Conservation (phyloP, 2,888 invertebrate genomes). For the Meiosimyza decipiens region DNA sequence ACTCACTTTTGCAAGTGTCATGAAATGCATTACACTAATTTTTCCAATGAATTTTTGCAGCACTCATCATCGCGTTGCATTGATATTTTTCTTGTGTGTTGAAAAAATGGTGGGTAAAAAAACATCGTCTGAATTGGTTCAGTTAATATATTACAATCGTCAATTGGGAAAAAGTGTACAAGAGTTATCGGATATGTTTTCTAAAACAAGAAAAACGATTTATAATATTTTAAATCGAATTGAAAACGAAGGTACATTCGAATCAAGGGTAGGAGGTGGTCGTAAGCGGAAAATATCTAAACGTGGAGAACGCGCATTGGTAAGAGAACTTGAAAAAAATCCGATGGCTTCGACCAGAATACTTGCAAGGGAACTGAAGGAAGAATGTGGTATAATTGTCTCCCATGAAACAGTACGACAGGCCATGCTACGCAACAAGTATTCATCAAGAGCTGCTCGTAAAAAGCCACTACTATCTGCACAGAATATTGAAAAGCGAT, state of each 20-base stretch:
- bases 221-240: conserved; percentile 19
- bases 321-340: too few relatives aligned
- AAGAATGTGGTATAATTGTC: background rate
- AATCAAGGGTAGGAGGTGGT: conserved; percentile 16
- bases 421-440: too few relatives aligned
- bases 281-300: conserved; percentile 3
- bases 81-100: too few relatives aligned
- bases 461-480: conserved; percentile 31
- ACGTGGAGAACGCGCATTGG: background rate
- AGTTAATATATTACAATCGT: too few relatives aligned
- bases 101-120: too few relatives aligned
- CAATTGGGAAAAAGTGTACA: too few relatives aligned
- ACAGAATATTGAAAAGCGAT: conserved; percentile 25
- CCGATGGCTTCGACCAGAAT: too few relatives aligned
- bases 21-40: too few relatives aligned
- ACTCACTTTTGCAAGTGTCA: too few relatives aligned
- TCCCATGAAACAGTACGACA: background rate
- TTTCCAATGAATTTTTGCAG: too few relatives aligned
- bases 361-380: background rate
- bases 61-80: too few relatives aligned
- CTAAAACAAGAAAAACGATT: conserved; percentile 5
- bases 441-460: conserved; percentile 1
- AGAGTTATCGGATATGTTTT: background rate
- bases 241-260: conserved; percentile 11
- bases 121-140: too few relatives aligned